Evolutionary conservation across 1,140 invertebrate species (phyloP).

Genomic region (Arion vulgaris): DNA sequence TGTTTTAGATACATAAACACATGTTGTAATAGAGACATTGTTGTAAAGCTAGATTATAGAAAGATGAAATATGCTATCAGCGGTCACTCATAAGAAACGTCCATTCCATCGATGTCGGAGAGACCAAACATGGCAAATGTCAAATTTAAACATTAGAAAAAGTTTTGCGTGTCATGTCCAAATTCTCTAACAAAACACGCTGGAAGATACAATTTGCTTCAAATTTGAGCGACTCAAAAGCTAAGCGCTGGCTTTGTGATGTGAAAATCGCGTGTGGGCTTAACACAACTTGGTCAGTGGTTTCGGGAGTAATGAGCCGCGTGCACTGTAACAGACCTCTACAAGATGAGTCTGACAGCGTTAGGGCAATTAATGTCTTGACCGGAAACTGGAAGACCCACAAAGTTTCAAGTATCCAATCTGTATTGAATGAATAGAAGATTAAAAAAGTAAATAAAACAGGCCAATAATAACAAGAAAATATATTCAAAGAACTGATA

Average conservation of each 20-base stretch:
- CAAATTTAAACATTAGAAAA: not conserved
- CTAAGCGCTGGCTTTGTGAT: not conserved
- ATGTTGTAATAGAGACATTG: no score
- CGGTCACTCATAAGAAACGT: no score
- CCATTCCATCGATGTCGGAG: no score
- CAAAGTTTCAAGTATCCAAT: no score
- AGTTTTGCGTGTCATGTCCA: not conserved
- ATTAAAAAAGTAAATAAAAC: no score
- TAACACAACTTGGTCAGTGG: not conserved
- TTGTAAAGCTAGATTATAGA: no score
- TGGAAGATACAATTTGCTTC: constrained; percentile 27
- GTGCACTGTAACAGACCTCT: not conserved
- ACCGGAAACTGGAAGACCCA: not conserved
- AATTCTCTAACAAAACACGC: not conserved
- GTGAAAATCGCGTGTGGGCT: constrained; percentile 4
- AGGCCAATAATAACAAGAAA: no score
- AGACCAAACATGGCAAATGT: not conserved
- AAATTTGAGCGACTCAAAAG: constrained; percentile 27
- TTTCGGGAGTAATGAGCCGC: not conserved
- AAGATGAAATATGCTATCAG: no score
- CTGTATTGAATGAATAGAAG: no score
- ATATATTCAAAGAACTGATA: no score
- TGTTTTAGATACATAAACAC: no score
- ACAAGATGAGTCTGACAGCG: not conserved
- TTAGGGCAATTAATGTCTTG: not conserved